Base-by-base conservation (phyloP, 2,113 vertebrate genomes). In the Chaetura pelagica region DNA sequence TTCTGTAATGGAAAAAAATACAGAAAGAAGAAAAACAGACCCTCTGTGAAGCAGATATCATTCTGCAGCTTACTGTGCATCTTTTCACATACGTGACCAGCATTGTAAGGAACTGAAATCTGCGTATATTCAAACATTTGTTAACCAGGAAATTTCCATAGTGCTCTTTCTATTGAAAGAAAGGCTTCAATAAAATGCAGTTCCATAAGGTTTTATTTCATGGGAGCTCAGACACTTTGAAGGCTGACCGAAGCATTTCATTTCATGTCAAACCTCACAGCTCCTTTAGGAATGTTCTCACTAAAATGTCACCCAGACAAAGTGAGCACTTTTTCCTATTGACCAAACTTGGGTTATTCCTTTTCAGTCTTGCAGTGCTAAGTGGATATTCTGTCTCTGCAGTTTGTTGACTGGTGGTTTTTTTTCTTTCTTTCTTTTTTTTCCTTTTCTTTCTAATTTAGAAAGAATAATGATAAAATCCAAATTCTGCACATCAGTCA, bases 391-490 rank as follows among this genome's bases (percentile, higher is more conserved):
- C 59, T 63, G 69, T 63, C 57, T 40, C 82, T 55, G 73, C 44
- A 38, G 63, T 49, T 54, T 54, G 19, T 48, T 21, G 20, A 7
- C 7, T 15, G 46, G 46, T 18, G 15, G 15, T 8, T 19, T 21
- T 48, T 9, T 48, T 48, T 48, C 18, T 20, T 9, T 21, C 10
- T 22, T 48, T 48, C 9, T 21, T 48, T 10, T 48, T 48, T 19
- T 48, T 48, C 19, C 17, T 48, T 48, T 48, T 19, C 9, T 74
- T 89, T 90, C 82, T 48, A 24, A 73, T 87, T 89, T 63, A 61
- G 78, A 77, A 96, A 83, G 51, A 94, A 42, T 71, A 95, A 52
- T 49, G 66, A 38, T 83, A 62, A 92, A 90, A 73, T 81, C 55
- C 3, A 7, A 75, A 68, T 90, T 78, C 63, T 93, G 35, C 34